Evolutionary conservation across 1,140 invertebrate species (phyloP).

Genomic region (Achatina immaculata): DNA sequence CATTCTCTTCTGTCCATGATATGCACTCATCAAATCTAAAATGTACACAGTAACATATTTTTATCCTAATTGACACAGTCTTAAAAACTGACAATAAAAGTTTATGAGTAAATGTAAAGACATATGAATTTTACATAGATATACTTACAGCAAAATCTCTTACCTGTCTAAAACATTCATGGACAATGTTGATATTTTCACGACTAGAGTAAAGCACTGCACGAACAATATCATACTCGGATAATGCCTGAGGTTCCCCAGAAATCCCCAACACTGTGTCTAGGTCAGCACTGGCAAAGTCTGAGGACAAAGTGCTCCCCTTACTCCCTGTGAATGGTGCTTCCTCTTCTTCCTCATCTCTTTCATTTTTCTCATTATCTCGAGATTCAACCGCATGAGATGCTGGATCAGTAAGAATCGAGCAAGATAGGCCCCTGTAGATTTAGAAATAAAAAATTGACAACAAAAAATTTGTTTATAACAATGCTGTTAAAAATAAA

Average conservation of each 20-base stretch:
- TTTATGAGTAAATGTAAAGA: neutral
- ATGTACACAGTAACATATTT: too few relatives aligned
- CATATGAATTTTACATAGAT: neutral
- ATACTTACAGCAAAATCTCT: neutral
- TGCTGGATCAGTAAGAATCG: conserved; percentile 45
- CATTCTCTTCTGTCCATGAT: too few relatives aligned
- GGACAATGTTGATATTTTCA: conserved; percentile 94
- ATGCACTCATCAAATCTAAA: too few relatives aligned
- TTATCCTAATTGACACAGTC: too few relatives aligned
- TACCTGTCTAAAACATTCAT: conserved; percentile 90
- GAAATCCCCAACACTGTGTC: conserved; percentile 42
- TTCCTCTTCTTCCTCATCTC: conserved; percentile 40
- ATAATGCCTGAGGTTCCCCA: conserved; percentile 64
- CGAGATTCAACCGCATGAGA: conserved; percentile 30
- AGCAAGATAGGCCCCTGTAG: conserved; percentile 52
- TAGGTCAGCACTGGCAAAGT: conserved; percentile 44
- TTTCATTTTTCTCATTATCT: conserved; percentile 39
- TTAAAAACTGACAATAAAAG: too few relatives aligned
- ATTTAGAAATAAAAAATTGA: neutral
- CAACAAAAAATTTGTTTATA: too few relatives aligned
- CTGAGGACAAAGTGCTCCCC: conserved; percentile 56
- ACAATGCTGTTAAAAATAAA: too few relatives aligned
- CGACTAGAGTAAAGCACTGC: conserved; percentile 89
- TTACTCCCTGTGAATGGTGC: conserved; percentile 51
- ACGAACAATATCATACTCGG: conserved; percentile 79